Percentiles rank a stretch among this genome's conserved stretches.
Evolutionary conservation across 2,888 invertebrate genomes (phyloP).

Genomic region (Zaprionus bogoriensis): DNA sequence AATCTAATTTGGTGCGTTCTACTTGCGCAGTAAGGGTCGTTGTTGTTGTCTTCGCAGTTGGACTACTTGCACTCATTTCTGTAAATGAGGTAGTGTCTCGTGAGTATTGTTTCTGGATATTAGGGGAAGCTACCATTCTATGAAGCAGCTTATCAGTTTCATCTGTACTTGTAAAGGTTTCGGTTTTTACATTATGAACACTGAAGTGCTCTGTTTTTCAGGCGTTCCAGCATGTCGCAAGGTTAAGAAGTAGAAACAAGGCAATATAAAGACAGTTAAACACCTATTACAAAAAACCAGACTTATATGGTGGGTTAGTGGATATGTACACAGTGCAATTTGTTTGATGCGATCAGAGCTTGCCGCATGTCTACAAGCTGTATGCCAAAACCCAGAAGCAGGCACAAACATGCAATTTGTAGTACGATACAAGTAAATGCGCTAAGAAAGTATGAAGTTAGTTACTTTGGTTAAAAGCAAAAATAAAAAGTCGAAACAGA

Average conservation of each 20-base stretch:
- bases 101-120: constrained; percentile 54
- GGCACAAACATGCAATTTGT: constrained; percentile 72
- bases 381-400: constrained; percentile 71
- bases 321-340: constrained; percentile 65
- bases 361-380: constrained; percentile 65
- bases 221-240: constrained; percentile 56
- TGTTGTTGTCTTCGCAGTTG: constrained; percentile 60
- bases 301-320: constrained; percentile 60
- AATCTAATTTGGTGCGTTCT: constrained; percentile 63
- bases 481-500: constrained; percentile 25
- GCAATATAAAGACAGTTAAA: constrained; percentile 77
- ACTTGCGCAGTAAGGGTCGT: constrained; percentile 49
- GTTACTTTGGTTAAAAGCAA: constrained; percentile 45
- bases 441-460: constrained; percentile 32
- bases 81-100: constrained; percentile 82
- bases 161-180: constrained; percentile 71
- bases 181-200: constrained; percentile 79
- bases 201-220: constrained; percentile 80
- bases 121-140: constrained; percentile 61
- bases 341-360: constrained; percentile 29
- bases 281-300: constrained; percentile 67
- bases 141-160: constrained; percentile 80
- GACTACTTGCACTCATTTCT: constrained; percentile 82
- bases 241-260: constrained; percentile 72
- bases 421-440: constrained; percentile 48